phyloP scores from a whole-genome alignment of 2,797 vertebrate species.

The Glyptemys insculpta region DNA sequence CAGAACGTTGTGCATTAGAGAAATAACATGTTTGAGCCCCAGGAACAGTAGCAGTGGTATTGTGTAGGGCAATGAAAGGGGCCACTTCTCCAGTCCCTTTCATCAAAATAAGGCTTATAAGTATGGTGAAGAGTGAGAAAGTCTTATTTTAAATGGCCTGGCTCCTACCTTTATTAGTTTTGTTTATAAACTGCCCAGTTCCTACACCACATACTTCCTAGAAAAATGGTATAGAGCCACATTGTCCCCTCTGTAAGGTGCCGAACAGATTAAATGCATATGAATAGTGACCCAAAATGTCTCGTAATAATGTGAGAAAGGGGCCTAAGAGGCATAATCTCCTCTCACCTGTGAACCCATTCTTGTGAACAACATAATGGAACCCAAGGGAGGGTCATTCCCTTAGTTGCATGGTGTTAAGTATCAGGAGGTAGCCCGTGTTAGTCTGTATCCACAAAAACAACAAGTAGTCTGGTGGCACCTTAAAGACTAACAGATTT shows the following conservation, averaged over 20 bases:
- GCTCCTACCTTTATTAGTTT: neutral
- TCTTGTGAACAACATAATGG: neutral
- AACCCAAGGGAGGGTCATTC: accelerated
- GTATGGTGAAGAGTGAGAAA: neutral
- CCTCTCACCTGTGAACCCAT: neutral
- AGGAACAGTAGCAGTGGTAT: neutral
- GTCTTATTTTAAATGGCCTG: neutral
- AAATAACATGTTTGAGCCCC: neutral
- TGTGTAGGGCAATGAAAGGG: neutral
- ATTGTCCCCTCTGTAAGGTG: neutral
- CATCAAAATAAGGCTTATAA: neutral
- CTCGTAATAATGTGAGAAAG: neutral
- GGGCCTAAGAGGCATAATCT: neutral
- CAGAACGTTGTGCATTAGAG: neutral
- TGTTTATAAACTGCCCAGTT: neutral
- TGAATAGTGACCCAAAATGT: neutral
- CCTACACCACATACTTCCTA: neutral
- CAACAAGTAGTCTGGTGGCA: no score
- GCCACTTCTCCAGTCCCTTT: neutral
- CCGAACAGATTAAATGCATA: neutral
- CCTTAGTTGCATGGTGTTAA: neutral
- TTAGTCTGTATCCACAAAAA: no score
- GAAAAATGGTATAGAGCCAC: neutral
- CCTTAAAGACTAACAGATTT: no score
- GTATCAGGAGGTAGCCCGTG: no score